Percentiles rank a stretch among this genome's conserved stretches.
Conservation (phyloP, 2,888 invertebrate genomes). For the Oxyteleia sp. region DNA sequence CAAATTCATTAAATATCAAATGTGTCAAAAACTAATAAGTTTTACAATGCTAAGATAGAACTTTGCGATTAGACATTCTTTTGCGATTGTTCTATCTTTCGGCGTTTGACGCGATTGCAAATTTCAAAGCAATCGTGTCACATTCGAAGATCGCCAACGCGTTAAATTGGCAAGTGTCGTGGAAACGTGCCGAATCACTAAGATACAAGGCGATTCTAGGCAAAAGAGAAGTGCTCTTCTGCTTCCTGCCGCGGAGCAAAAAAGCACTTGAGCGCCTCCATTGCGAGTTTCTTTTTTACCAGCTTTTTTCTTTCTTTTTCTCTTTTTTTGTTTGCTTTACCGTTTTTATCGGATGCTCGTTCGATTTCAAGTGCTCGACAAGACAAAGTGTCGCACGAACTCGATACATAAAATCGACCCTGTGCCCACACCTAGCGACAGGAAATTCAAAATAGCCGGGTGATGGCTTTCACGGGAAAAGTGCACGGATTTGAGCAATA, state of each 20-base stretch:
- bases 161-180: too few species aligned
- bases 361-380: slow-evolving; percentile 53
- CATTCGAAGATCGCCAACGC: too few species aligned
- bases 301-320: slow-evolving; percentile 7
- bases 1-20: too few species aligned
- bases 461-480: slow-evolving; percentile 38
- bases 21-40: too few species aligned
- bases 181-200: slow-evolving; percentile 79
- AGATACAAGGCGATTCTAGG: slow-evolving; percentile 56
- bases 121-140: too few species aligned
- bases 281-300: slow-evolving; percentile 14
- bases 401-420: slow-evolving; percentile 57
- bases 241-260: slow-evolving; percentile 44
- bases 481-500: slow-evolving; percentile 45
- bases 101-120: too few species aligned
- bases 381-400: slow-evolving; percentile 57
- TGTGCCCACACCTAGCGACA: slow-evolving; percentile 22
- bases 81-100: too few species aligned
- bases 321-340: slow-evolving; percentile 25
- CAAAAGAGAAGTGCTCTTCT: slow-evolving; percentile 41
- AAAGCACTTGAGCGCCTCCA: slow-evolving; percentile 35
- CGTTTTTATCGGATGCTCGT: slow-evolving; percentile 55
- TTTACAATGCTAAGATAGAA: too few species aligned
- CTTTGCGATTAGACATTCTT: too few species aligned
- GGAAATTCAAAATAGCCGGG: slow-evolving; percentile 49